Evolutionary conservation across 2,113 vertebrate species (phyloP).

Genomic region (Stictonetta naevosa): DNA sequence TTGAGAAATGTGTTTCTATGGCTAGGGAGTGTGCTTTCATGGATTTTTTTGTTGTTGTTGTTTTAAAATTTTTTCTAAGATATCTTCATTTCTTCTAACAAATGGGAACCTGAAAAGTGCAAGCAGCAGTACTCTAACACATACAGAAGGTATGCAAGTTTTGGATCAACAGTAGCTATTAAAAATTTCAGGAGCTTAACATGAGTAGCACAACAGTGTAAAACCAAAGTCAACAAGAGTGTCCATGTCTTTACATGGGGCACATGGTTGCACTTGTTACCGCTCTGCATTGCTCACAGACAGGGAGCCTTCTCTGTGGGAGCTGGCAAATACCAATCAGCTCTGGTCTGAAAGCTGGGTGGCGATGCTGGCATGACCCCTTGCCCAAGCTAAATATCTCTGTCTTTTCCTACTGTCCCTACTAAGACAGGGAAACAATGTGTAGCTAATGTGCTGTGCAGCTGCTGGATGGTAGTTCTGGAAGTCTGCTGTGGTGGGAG

Average conservation of each 20-base stretch:
- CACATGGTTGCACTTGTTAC: background rate
- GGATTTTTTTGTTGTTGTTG: background rate
- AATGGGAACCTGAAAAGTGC: background rate
- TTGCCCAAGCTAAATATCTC: background rate
- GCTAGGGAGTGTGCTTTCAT: background rate
- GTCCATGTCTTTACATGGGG: accelerated
- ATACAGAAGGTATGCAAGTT: background rate
- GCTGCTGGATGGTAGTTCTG: background rate
- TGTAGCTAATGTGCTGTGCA: accelerated
- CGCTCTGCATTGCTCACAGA: slow-evolving; percentile 16
- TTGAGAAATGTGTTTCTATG: background rate
- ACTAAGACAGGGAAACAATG: accelerated
- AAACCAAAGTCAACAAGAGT: background rate
- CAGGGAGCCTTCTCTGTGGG: background rate
- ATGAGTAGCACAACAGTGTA: background rate
- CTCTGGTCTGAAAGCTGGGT: background rate
- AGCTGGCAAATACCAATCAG: background rate
- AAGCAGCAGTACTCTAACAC: background rate
- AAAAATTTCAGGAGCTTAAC: slow-evolving; percentile 27
- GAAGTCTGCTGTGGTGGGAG: background rate
- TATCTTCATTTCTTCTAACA: background rate
- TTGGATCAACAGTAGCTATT: background rate
- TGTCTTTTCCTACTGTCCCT: background rate
- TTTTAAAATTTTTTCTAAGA: background rate
- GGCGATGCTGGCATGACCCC: accelerated